These are phyloP conservation scores for Oxystoma pomonae DNA, from an alignment of 2,888 invertebrate species.

Conservation along the genomic window DNA sequence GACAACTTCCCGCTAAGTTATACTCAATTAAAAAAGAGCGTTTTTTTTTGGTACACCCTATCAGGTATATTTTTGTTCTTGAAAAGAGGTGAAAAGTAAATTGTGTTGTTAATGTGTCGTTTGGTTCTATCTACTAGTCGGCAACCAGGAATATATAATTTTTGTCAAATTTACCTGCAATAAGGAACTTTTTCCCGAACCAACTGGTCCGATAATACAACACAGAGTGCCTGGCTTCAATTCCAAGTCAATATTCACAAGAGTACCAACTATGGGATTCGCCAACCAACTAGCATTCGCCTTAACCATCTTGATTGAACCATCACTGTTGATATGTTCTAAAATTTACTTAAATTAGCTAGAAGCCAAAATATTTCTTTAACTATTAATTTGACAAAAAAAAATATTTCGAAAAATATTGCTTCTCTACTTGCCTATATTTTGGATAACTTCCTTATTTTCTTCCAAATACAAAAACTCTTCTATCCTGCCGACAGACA, in stretches of 20 bases:
- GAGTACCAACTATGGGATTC: conserved; percentile 41
- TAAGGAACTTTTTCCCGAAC: conserved; percentile 66
- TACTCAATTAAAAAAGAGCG: too few species aligned
- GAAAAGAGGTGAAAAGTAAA: too few species aligned
- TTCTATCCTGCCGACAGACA: conserved; percentile 35
- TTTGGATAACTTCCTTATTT: conserved; percentile 16
- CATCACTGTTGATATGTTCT: conserved; percentile 9
- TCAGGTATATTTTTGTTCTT: too few species aligned
- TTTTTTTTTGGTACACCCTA: too few species aligned
- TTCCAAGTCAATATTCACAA: conserved; percentile 50
- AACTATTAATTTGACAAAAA: too few species aligned
- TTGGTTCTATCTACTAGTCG: too few species aligned
- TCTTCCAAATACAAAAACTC: conserved; percentile 35
- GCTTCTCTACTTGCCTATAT: neutral
- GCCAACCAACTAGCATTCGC: conserved; percentile 37
- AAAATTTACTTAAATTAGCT: too few species aligned
- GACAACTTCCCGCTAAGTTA: too few species aligned
- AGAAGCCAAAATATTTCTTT: too few species aligned
- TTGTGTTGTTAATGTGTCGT: too few species aligned
- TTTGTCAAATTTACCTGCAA: conserved; percentile 55
- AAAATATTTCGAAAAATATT: too few species aligned
- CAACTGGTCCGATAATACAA: conserved; percentile 59
- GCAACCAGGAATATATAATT: neutral
- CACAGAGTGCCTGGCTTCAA: conserved; percentile 47
- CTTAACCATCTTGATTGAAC: conserved; percentile 28